Percentiles rank a stretch among this genome's conserved stretches.
phyloP scores from a whole-genome alignment of 2,888 invertebrate genomes.

The Drosophila putrida region DNA sequence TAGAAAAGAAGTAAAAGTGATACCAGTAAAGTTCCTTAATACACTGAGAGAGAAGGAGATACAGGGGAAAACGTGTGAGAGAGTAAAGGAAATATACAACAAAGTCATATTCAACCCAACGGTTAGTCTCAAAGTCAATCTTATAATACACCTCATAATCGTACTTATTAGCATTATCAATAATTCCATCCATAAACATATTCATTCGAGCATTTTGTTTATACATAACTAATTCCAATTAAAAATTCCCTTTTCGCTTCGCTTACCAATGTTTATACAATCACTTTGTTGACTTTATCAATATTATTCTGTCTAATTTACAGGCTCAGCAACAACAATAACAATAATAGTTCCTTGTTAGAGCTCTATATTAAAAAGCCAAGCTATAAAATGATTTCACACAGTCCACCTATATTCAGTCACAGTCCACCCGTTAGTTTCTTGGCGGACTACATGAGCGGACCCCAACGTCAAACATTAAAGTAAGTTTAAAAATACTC shows the following conservation, averaged over 20 bases:
- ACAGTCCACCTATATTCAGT: conserved; percentile 90
- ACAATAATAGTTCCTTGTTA: conserved; percentile 70
- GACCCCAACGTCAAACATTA: conserved; percentile 82
- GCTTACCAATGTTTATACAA: conserved; percentile 29
- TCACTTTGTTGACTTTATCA: conserved; percentile 43
- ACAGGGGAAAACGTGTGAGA: conserved; percentile 15
- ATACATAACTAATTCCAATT: conserved; percentile 30
- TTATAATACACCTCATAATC: background rate
- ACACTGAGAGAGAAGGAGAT: conserved; percentile 30
- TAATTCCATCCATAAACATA: conserved; percentile 48
- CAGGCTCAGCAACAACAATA: conserved; percentile 58
- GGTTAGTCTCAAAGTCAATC: conserved; percentile 56
- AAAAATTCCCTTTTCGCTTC: conserved; percentile 31
- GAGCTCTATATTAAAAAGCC: conserved; percentile 53
- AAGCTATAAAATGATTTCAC: conserved; percentile 88
- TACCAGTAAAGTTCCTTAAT: conserved; percentile 69
- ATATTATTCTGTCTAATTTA: conserved; percentile 45
- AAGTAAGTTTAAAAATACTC: conserved; percentile 80
- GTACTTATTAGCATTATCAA: conserved; percentile 25
- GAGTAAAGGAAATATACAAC: conserved; percentile 32
- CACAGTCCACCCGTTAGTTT: conserved; percentile 90
- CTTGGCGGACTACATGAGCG: conserved; percentile 87
- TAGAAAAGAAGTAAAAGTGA: conserved; percentile 48
- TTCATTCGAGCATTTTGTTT: conserved; percentile 46
- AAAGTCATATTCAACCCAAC: conserved; percentile 50